Conservation (phyloP, 2,797 vertebrate genomes). For the Chelidonichthys spinosus region DNA sequence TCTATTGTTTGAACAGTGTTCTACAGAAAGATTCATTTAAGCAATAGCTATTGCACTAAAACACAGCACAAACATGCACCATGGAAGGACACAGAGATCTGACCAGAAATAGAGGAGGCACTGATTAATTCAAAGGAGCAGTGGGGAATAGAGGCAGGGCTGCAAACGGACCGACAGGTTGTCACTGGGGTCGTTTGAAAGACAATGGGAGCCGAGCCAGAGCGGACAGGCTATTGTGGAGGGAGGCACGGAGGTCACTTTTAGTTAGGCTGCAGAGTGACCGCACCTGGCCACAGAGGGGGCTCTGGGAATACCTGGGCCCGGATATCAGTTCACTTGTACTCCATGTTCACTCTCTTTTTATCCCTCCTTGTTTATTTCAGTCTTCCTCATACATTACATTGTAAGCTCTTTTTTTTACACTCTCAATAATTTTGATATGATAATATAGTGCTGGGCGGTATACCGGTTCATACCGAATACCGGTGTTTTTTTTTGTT, state of each 20-base stretch:
- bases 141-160: conserved; percentile 39
- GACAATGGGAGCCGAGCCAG: conserved; percentile 68
- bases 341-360: conserved; percentile 4
- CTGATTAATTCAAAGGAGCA: conserved; percentile 58
- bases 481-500: too few relatives aligned
- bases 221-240: conserved; percentile 52
- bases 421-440: background rate
- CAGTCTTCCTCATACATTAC: background rate
- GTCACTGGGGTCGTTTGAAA: conserved; percentile 64
- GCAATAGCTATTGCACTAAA: background rate
- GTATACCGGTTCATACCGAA: too few relatives aligned
- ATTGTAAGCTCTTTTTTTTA: background rate
- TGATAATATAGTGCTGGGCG: too few relatives aligned
- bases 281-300: conserved; percentile 52
- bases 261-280: conserved; percentile 54
- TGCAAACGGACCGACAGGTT: conserved; percentile 47
- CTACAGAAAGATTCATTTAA: background rate
- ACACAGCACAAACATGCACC: background rate
- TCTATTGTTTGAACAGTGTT: background rate
- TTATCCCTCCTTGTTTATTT: background rate
- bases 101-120: conserved; percentile 43
- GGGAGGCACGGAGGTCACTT: conserved; percentile 55
- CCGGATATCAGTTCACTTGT: conserved; percentile 6
- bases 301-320: conserved; percentile 49
- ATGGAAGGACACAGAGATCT: conserved; percentile 21